A percentile compares a stretch with the other conserved stretches of the same genome.
Evolutionary conservation across 2,888 invertebrate genomes (phyloP).

Genomic region (Prosapia bicincta): DNA sequence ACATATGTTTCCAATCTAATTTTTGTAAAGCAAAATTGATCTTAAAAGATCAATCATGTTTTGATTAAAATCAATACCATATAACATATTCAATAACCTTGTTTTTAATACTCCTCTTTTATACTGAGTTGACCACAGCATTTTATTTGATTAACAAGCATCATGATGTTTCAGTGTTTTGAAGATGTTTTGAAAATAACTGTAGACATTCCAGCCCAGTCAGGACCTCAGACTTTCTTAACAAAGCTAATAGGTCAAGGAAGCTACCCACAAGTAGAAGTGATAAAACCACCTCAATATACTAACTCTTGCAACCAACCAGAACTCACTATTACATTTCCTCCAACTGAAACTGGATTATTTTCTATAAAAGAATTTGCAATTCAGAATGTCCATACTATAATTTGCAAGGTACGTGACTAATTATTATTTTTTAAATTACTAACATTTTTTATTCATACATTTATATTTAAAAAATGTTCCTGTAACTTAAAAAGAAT

Average conservation of each 20-base stretch:
- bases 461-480: too few relatives aligned
- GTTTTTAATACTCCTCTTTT: too few relatives aligned
- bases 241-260: constrained; percentile 6
- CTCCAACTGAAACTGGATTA: not conserved
- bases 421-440: too few relatives aligned
- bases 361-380: not conserved
- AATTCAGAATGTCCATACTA: not conserved
- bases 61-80: too few relatives aligned
- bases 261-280: constrained; percentile 17
- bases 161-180: not conserved
- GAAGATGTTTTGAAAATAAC: not conserved
- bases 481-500: too few relatives aligned
- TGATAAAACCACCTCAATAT: constrained; percentile 5
- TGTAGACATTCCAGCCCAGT: not conserved
- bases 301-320: not conserved
- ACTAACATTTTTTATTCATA: too few relatives aligned
- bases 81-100: too few relatives aligned
- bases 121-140: too few relatives aligned
- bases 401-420: not conserved
- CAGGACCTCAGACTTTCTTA: not conserved
- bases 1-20: too few relatives aligned
- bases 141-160: too few relatives aligned
- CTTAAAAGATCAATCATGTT: too few relatives aligned
- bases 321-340: not conserved
- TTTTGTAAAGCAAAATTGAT: too few relatives aligned